Evolutionary conservation across 2,888 invertebrate species (phyloP).

Genomic region (Ashinkailepas kermadecensis): DNA sequence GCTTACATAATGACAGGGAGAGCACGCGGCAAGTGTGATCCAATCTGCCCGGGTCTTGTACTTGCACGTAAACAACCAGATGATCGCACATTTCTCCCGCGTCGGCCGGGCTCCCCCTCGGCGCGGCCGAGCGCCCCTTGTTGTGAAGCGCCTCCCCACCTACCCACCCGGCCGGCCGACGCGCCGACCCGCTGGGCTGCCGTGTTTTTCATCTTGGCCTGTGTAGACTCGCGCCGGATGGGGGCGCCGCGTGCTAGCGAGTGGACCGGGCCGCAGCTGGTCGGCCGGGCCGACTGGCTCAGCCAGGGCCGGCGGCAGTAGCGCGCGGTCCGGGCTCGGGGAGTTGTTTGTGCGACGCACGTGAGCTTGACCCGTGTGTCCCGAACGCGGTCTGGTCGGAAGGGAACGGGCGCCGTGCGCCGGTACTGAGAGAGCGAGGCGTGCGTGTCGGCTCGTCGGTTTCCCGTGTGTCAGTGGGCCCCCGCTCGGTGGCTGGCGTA

Average conservation of each 20-base stretch:
- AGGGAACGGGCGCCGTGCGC: too few species aligned
- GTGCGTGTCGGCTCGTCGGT: too few species aligned
- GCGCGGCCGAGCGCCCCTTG: neutral
- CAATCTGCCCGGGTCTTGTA: neutral
- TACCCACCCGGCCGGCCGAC: neutral
- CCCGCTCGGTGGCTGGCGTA: too few species aligned
- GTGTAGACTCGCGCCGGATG: conserved; percentile 1
- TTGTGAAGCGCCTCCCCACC: neutral
- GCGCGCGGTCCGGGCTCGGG: too few species aligned
- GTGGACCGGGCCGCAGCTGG: conserved; percentile 10
- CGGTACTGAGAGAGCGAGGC: too few species aligned
- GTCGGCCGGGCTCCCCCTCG: neutral
- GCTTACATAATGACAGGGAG: conserved; percentile 7
- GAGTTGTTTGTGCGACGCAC: too few species aligned
- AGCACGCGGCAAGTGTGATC: neutral
- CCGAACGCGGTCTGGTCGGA: too few species aligned
- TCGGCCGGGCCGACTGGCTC: neutral
- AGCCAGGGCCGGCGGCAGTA: neutral
- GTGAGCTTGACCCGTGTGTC: too few species aligned
- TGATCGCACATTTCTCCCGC: neutral
- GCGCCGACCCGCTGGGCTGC: neutral
- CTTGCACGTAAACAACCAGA: conserved; percentile 22
- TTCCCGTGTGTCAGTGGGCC: too few species aligned
- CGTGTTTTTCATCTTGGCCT: conserved; percentile 14
- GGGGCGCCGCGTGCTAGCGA: conserved; percentile 2